A percentile compares a stretch with the other conserved stretches of the same genome.
Conservation (phyloP, 1,140 invertebrate species). For the Lepidostoma basale region DNA sequence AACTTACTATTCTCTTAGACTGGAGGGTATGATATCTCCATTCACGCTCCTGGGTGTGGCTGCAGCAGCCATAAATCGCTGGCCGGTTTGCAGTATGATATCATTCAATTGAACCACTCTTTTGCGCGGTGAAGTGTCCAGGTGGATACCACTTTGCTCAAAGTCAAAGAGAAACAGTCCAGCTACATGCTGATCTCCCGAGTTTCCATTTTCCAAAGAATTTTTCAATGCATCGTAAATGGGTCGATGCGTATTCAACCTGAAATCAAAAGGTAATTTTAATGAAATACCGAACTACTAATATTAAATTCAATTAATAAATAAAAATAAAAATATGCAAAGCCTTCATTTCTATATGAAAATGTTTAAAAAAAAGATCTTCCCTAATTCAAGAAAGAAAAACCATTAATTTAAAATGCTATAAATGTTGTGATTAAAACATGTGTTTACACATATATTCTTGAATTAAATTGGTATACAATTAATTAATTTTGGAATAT, state of each 20-base stretch:
- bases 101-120: slow-evolving; percentile 87
- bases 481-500: too few relatives aligned
- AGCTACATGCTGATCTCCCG: slow-evolving; percentile 84
- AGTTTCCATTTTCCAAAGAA: slow-evolving; percentile 76
- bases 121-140: slow-evolving; percentile 76
- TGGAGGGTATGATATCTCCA: slow-evolving; percentile 69
- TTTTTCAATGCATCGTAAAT: slow-evolving; percentile 78
- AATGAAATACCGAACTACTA: too few relatives aligned
- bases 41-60: slow-evolving; percentile 70
- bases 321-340: too few relatives aligned
- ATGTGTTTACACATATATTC: too few relatives aligned
- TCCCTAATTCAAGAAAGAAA: too few relatives aligned
- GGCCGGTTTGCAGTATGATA: slow-evolving; percentile 78
- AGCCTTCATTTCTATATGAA: too few relatives aligned
- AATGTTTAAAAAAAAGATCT: too few relatives aligned
- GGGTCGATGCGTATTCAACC: slow-evolving; percentile 87
- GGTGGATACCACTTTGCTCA: slow-evolving; percentile 94
- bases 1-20: slow-evolving; percentile 76
- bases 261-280: slow-evolving; percentile 50
- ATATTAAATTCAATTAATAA: too few relatives aligned
- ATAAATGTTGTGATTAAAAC: too few relatives aligned
- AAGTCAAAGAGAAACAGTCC: slow-evolving; percentile 94
- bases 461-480: too few relatives aligned
- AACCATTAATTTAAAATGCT: too few relatives aligned
- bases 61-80: slow-evolving; percentile 82